Evolutionary conservation across 2,888 invertebrate species (phyloP), one percentile per base, ranked within the genome.

Genomic region (Mongoloraphidia duomilia): DNA sequence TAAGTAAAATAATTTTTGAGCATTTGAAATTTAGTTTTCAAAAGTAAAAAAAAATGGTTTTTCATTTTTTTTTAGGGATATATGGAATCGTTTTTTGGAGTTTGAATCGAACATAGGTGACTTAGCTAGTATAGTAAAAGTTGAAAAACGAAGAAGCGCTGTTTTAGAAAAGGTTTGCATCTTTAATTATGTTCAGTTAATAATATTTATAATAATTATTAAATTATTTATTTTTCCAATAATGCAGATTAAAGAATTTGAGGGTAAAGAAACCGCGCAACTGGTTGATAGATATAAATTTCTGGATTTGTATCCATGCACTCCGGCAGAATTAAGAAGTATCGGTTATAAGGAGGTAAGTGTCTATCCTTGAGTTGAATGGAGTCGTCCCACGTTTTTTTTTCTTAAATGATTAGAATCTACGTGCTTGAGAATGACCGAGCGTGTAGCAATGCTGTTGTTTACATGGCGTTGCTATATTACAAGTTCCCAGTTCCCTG

Each of bases 21-120:
- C n/a, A n/a, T n/a, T n/a, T n/a, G n/a, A n/a, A n/a, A n/a, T n/a
- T n/a, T n/a, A n/a, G n/a, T n/a, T n/a, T n/a, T n/a, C n/a, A n/a
- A n/a, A n/a, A n/a, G n/a, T n/a, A n/a, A n/a, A n/a, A n/a, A n/a
- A 26, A 26, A 26, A 26, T 26, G 26, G 4, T 6, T 26, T 26
- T 26, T 26, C 26, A 26, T 26, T 26, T 6, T 26, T 3, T 26
- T 26, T 26, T 65, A 85, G 85, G 8, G 95, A 97, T 63, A 93
- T 99, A 50, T 99, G 98, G 98, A 96, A 97, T 71, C 76, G 90
- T 52, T 99, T 98, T 66, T 71, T 99, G 56, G 95, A 98, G 65
- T 98, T 99, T 65, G 98, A 99, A 69, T 93, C 94, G 44, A 94
- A 95, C 60, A 95, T 99, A 55, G 98, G 98, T 0, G 98, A 99